Evolutionary conservation across 2,113 vertebrate species (phyloP).

Genomic region (Prunella himalayana): DNA sequence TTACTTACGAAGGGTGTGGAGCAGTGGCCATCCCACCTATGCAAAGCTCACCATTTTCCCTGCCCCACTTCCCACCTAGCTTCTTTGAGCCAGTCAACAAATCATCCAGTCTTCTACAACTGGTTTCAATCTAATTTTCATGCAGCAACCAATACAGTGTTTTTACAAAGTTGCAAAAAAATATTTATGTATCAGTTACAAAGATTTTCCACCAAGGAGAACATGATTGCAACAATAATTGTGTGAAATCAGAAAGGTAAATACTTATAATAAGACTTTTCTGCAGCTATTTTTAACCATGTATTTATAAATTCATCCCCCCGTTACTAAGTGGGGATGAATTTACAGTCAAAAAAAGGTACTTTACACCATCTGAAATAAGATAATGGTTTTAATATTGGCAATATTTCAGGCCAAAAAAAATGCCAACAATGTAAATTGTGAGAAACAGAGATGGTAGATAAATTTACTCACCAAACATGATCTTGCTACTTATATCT

Average conservation of each 20-base stretch:
- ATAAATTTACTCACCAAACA: not conserved
- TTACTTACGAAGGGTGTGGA: not conserved
- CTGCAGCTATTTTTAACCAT: not conserved
- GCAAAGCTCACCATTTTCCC: fast-evolving
- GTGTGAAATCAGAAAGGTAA: not conserved
- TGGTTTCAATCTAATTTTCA: not conserved
- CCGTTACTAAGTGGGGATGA: not conserved
- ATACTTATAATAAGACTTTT: not conserved
- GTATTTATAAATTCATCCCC: not conserved
- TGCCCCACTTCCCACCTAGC: no score
- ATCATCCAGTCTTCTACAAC: not conserved
- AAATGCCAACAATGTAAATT: not conserved
- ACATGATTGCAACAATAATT: not conserved
- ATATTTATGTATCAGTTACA: not conserved
- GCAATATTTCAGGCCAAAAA: not conserved
- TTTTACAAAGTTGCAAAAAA: not conserved
- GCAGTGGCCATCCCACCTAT: not conserved
- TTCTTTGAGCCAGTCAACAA: not conserved
- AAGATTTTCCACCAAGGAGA: not conserved
- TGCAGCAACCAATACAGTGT: not conserved
- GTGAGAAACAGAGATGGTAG: not conserved
- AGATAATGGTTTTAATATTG: not conserved
- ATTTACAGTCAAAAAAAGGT: not conserved
- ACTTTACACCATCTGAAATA: not conserved
- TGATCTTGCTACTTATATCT: not conserved